Conservation (phyloP, 2,888 invertebrate species). For the Plutella xylostella region DNA sequence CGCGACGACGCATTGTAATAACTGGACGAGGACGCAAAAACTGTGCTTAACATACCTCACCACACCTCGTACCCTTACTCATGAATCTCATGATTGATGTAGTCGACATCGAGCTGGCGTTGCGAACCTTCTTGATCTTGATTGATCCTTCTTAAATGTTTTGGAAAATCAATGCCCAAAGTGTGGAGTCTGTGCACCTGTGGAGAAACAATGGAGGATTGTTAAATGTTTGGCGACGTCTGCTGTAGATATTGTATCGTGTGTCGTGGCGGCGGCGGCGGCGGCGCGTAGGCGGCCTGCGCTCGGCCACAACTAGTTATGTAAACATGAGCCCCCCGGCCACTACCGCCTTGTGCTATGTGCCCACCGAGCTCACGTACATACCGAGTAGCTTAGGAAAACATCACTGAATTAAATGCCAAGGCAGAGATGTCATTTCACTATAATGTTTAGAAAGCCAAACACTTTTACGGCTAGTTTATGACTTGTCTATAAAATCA, state of each 20-base stretch:
- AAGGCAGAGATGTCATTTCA: no score
- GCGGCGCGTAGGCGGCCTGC: slow-evolving; percentile 29
- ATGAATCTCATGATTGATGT: slow-evolving; percentile 40
- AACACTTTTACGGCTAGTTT: no score
- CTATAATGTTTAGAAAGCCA: no score
- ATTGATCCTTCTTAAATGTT: no score
- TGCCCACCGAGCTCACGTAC: slow-evolving; percentile 35
- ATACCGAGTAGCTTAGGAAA: slow-evolving; percentile 40
- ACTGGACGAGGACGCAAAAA: slow-evolving; percentile 37
- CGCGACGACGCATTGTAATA: slow-evolving; percentile 16
- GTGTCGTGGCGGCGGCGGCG: no score
- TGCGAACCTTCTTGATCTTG: no score
- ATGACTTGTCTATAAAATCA: no score
- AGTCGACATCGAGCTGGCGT: slow-evolving; percentile 9
- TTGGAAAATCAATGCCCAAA: slow-evolving; percentile 3
- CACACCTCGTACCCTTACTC: slow-evolving; percentile 19
- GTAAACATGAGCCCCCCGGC: slow-evolving; percentile 47
- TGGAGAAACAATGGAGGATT: background rate
- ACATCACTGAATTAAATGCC: slow-evolving; percentile 27
- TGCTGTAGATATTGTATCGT: background rate
- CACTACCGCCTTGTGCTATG: slow-evolving; percentile 38
- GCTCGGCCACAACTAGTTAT: slow-evolving; percentile 57
- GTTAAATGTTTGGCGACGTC: no score
- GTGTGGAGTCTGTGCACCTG: no score
- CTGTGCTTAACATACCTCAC: slow-evolving; percentile 32